Conservation (phyloP, 2,888 invertebrate species). For the Xestia xanthographa region DNA sequence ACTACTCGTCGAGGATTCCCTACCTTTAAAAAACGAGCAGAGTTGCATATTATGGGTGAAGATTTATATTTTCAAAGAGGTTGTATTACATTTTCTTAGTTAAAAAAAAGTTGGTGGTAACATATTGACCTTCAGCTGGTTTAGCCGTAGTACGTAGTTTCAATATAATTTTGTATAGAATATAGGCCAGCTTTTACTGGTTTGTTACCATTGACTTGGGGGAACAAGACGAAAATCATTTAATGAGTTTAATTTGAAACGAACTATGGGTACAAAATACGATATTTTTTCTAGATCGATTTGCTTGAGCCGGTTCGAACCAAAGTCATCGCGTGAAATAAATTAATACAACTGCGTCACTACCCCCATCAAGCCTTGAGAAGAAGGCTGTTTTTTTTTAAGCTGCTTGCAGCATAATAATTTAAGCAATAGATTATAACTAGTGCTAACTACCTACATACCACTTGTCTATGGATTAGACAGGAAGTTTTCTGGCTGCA, state of each 20-base stretch:
- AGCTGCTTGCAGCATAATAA: neutral
- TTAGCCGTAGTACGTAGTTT: neutral
- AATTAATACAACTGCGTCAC: neutral
- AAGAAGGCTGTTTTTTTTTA: constrained; percentile 3
- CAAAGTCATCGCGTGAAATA: neutral
- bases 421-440: neutral
- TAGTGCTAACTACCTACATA: neutral
- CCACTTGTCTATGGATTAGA: neutral
- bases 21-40: neutral
- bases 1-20: neutral
- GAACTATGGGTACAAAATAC: neutral
- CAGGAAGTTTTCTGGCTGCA: constrained; percentile 21
- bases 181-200: neutral
- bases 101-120: neutral
- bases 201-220: neutral
- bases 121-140: neutral
- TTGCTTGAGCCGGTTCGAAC: neutral
- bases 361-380: neutral
- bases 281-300: neutral
- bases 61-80: neutral
- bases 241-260: neutral
- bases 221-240: neutral
- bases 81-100: neutral
- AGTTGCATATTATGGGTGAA: neutral
- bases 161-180: neutral